Evolutionary conservation across 2,888 invertebrate genomes (phyloP).

Genomic region (Torymus aiolomorphi): DNA sequence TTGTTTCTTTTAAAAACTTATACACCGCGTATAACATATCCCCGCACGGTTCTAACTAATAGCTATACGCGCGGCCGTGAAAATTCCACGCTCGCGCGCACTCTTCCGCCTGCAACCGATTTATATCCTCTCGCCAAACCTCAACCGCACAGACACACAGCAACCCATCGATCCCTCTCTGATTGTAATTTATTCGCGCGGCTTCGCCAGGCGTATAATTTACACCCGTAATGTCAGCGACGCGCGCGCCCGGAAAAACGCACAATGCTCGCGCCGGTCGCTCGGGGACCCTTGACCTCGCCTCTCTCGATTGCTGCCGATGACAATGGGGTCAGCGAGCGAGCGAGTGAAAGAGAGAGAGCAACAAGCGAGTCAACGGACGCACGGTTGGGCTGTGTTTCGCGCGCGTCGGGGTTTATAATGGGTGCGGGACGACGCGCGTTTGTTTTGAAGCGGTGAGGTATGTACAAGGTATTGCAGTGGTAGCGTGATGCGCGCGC

Average conservation of each 20-base stretch:
- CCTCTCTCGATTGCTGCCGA: slow-evolving; percentile 29
- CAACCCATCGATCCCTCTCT: neutral
- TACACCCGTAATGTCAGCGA: slow-evolving; percentile 25
- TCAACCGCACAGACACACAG: neutral
- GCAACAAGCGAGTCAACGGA: slow-evolving; percentile 27
- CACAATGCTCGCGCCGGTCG: slow-evolving; percentile 8
- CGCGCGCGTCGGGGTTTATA: too few relatives aligned
- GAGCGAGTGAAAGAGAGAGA: slow-evolving; percentile 25
- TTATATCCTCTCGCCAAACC: too few relatives aligned
- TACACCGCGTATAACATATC: too few relatives aligned
- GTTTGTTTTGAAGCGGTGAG: too few relatives aligned
- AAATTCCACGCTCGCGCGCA: too few relatives aligned
- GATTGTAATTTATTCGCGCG: slow-evolving; percentile 44
- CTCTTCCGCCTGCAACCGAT: too few relatives aligned
- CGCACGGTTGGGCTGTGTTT: neutral
- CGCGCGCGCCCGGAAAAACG: slow-evolving; percentile 30
- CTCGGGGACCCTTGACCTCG: slow-evolving; percentile 40
- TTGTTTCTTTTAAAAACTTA: too few relatives aligned
- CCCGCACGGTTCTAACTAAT: too few relatives aligned
- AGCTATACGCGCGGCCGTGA: too few relatives aligned
- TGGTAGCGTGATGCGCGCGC: too few relatives aligned
- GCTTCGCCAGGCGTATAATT: slow-evolving; percentile 26
- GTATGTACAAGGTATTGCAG: too few relatives aligned
- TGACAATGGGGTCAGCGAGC: slow-evolving; percentile 67
- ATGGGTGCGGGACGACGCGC: too few relatives aligned